Base-by-base conservation (phyloP, 2,113 vertebrate genomes). In the Pyrgilauda ruficollis region DNA sequence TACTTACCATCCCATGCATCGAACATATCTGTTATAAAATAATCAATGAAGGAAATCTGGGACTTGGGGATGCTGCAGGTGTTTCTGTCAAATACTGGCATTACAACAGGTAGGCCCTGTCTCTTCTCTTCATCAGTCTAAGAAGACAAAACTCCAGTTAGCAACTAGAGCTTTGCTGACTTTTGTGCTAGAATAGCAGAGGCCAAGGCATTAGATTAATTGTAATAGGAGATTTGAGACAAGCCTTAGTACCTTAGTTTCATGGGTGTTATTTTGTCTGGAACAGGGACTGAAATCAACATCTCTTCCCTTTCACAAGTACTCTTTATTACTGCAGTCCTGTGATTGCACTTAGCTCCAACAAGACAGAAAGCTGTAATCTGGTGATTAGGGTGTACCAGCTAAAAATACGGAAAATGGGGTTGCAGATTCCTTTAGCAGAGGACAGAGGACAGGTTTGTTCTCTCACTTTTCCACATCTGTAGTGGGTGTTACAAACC, bases 1-100 rank as follows among this genome's bases (percentile, higher is more conserved):
- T 21, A 96, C 98, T 98, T 98, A 99, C 99, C 99, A 88, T 99
- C 99, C 99, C 99, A 99, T 1, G 99, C 99, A 49, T 99, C 98
- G 22, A 99, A 99, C 99, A 99, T 99, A 89, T 99, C 99, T 21
- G 98, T 99, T 98, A 99, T 99, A 97, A 99, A 99, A 97, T 99
- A 99, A 97, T 99, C 99, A 44, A 99, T 99, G 96, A 99, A 99
- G 96, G 99, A 99, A 94, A 99, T 99, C 93, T 99, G 99, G 91
- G 99, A 99, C 97, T 99, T 99, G 89, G 99, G 99, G 67, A 99
- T 98, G 94, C 99, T 99, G 95, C 99, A 99, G 94, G 98, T 99
- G 89, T 99, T 99, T 93, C 99, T 98, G 86, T 99, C 99, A 69
- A 99, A 99, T 95, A 99, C 99, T 6, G 99, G 99, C 99, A 99